Conservation (phyloP, 1,140 invertebrate genomes). For the Drosophila mauritiana region DNA sequence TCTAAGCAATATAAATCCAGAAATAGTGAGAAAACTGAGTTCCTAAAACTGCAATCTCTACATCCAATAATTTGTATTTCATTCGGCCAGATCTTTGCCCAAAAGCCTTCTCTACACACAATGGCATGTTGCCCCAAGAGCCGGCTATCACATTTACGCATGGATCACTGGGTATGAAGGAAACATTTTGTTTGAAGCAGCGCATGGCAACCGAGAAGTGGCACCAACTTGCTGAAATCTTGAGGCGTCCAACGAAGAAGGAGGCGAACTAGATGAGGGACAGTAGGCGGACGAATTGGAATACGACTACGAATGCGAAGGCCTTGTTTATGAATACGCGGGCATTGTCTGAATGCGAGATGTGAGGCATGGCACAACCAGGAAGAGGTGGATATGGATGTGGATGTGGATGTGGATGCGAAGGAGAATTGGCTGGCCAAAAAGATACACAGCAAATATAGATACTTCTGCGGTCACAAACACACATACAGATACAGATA, state of each 20-base stretch:
- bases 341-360: constrained; percentile 62
- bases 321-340: constrained; percentile 76
- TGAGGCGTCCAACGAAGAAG: constrained; percentile 8
- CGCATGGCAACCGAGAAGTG: constrained; percentile 48
- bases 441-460: constrained; percentile 52
- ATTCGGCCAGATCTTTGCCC: too few species aligned
- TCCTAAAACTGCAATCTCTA: too few species aligned
- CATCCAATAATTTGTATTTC: too few species aligned
- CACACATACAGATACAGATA: constrained; percentile 28
- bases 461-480: constrained; percentile 19
- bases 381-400: constrained; percentile 34
- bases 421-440: constrained; percentile 50
- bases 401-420: constrained; percentile 6
- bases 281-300: constrained; percentile 11
- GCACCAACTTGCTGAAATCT: constrained; percentile 66
- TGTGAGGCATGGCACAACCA: constrained; percentile 27
- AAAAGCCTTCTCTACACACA: too few species aligned
- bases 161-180: constrained; percentile 11
- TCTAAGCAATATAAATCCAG: too few species aligned
- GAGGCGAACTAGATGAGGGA: constrained; percentile 34
- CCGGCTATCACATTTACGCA: neutral
- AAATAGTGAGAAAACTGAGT: too few species aligned
- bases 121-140: too few species aligned
- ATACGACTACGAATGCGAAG: constrained; percentile 10
- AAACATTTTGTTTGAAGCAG: constrained; percentile 40